Evolutionary conservation across 2,797 vertebrate species (phyloP).

Genomic region (Tapera naevia): DNA sequence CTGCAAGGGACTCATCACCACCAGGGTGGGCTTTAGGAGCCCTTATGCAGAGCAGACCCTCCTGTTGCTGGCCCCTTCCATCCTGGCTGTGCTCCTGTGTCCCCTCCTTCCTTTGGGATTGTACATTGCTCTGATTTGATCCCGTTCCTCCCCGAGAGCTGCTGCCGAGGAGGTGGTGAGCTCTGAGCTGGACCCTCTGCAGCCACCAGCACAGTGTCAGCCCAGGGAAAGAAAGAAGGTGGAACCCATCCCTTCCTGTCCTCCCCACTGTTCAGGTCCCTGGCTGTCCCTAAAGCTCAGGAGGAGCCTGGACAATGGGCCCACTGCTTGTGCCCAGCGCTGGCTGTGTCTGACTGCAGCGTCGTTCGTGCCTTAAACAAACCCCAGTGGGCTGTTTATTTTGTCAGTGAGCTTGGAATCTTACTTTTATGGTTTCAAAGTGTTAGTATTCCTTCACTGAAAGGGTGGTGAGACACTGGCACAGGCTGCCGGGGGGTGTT

Average conservation of each 20-base stretch:
- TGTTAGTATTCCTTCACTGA: too few species aligned
- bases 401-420: not conserved
- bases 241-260: fast-evolving
- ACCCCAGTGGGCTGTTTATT: not conserved
- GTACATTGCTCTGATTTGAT: not conserved
- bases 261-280: not conserved
- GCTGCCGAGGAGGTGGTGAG: fast-evolving
- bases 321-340: fast-evolving
- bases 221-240: not conserved
- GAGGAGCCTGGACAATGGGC: not conserved
- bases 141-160: fast-evolving
- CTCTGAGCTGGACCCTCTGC: not conserved
- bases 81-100: too few species aligned
- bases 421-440: not conserved
- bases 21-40: not conserved
- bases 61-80: not conserved
- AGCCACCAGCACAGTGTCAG: fast-evolving
- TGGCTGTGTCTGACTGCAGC: too few species aligned
- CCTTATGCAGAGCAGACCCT: fast-evolving
- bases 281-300: not conserved
- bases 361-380: too few species aligned
- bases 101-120: fast-evolving
- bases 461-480: too few species aligned
- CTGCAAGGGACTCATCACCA: too few species aligned
- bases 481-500: too few species aligned